Evolutionary conservation across 2,113 vertebrate genomes (phyloP).

Genomic region (Halcyon malimbica): DNA sequence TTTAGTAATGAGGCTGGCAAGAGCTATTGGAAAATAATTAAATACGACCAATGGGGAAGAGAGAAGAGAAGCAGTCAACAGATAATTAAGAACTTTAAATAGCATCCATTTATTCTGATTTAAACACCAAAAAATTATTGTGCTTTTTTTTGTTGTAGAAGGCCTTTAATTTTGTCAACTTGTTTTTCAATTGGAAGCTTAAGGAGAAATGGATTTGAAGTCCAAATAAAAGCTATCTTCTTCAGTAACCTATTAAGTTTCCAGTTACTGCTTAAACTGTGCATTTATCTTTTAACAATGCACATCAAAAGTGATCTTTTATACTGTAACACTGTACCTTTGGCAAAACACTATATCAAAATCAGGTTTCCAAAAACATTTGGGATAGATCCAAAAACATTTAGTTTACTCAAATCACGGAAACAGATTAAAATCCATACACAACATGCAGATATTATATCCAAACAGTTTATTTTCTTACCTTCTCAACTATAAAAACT

Average conservation of each 20-base stretch:
- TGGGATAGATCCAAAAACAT: neutral
- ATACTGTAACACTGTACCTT: neutral
- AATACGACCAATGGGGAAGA: neutral
- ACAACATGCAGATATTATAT: neutral
- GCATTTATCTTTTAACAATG: neutral
- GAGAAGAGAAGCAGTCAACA: neutral
- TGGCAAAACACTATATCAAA: neutral
- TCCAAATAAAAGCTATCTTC: neutral
- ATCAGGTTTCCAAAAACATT: neutral
- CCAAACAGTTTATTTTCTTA: neutral
- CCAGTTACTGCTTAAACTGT: neutral
- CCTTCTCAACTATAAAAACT: neutral
- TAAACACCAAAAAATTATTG: neutral
- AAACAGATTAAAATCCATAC: neutral
- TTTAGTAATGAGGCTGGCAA: neutral
- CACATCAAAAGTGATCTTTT: neutral
- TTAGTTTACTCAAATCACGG: neutral
- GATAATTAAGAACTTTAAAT: neutral
- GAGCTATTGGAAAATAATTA: neutral
- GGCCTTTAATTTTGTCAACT: neutral
- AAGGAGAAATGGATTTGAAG: neutral
- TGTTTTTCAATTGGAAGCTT: neutral
- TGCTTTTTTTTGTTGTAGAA: neutral
- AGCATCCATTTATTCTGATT: conserved; percentile 13
- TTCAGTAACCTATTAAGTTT: neutral